Conservation (phyloP, 1,140 invertebrate genomes). For the Chrysopa pallens region DNA sequence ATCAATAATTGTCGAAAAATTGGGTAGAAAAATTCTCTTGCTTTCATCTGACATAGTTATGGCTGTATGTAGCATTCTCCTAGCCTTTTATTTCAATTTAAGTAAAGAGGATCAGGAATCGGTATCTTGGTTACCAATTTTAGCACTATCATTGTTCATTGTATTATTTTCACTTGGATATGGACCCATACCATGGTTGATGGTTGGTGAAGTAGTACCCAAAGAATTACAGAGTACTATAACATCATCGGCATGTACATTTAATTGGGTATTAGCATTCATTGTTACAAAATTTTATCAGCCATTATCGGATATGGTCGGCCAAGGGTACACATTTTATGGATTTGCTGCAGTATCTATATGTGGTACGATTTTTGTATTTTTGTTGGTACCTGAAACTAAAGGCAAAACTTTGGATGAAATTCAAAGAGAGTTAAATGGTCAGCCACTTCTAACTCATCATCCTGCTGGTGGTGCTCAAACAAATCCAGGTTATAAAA, state of each 20-base stretch:
- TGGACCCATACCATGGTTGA: conserved; percentile 64
- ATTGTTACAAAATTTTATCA: conserved; percentile 62
- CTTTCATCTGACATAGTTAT: not conserved
- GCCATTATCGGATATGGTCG: conserved; percentile 33
- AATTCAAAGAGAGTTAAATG: conserved; percentile 45
- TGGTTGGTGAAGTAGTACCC: conserved; percentile 55
- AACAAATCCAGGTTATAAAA: too few relatives aligned
- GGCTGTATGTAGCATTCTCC: conserved; percentile 1
- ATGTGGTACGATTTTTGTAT: conserved; percentile 54
- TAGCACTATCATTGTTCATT: conserved; percentile 54
- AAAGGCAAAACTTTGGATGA: conserved; percentile 76
- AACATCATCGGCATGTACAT: conserved; percentile 46
- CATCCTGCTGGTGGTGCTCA: too few relatives aligned
- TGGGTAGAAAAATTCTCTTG: not conserved
- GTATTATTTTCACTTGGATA: conserved; percentile 56
- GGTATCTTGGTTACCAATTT: conserved; percentile 34
- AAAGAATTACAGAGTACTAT: conserved; percentile 61
- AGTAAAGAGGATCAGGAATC: conserved; percentile 2
- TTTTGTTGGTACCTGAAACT: conserved; percentile 68
- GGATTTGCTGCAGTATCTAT: conserved; percentile 55
- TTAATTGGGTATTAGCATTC: conserved; percentile 67
- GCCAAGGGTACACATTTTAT: conserved; percentile 53
- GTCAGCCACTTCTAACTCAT: conserved; percentile 6
- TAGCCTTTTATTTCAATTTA: conserved; percentile 1
- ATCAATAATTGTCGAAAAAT: not conserved